Evolutionary conservation across 2,888 invertebrate species (phyloP).

Genomic region (Leucophenga montana): DNA sequence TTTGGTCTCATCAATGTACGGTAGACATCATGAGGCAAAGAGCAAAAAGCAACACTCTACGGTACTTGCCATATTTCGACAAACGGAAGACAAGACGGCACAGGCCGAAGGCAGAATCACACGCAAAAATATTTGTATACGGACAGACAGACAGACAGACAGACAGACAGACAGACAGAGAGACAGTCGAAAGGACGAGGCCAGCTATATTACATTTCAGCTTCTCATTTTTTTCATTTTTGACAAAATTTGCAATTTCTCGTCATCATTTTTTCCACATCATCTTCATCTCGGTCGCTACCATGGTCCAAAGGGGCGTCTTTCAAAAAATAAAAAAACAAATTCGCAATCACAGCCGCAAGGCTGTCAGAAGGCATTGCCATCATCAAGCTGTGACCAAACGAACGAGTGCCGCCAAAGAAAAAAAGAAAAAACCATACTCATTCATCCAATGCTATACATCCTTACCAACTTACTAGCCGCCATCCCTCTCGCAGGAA

Average conservation of each 20-base stretch:
- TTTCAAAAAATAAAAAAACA: slow-evolving; percentile 46
- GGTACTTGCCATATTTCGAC: not conserved
- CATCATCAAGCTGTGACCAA: slow-evolving; percentile 54
- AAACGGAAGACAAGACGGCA: not conserved
- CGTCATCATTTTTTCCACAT: slow-evolving; percentile 43
- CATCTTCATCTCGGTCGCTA: slow-evolving; percentile 42
- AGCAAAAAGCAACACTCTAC: too few relatives aligned
- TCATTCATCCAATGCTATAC: not conserved
- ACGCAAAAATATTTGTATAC: not conserved
- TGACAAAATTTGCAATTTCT: slow-evolving; percentile 58
- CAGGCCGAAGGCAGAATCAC: not conserved
- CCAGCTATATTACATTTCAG: slow-evolving; percentile 63
- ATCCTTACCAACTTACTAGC: too few relatives aligned
- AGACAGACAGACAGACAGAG: too few relatives aligned
- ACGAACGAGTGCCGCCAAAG: slow-evolving; percentile 19
- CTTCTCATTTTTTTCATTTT: slow-evolving; percentile 36
- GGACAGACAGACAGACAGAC: slow-evolving; percentile 18
- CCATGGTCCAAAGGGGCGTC: slow-evolving; percentile 37
- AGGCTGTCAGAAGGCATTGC: slow-evolving; percentile 65
- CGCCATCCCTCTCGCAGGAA: not conserved
- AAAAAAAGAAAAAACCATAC: not conserved
- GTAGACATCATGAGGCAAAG: not conserved
- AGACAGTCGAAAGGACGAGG: slow-evolving; percentile 28
- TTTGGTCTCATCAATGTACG: slow-evolving; percentile 65
- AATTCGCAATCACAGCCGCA: slow-evolving; percentile 63